Conservation (phyloP, 2,888 invertebrate genomes). For the Drosophila demipolita region DNA sequence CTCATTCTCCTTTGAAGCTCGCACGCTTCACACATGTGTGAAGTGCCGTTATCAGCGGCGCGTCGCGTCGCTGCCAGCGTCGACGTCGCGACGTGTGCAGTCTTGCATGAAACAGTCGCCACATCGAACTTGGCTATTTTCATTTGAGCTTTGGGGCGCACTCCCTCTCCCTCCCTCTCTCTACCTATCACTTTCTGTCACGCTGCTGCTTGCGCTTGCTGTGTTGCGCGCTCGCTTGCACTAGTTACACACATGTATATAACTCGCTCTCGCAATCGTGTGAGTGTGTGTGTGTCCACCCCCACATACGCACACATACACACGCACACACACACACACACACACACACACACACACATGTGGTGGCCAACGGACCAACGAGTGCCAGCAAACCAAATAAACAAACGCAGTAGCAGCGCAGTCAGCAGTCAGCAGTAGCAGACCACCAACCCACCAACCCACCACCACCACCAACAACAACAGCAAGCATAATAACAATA, state of each 20-base stretch:
- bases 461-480: conserved; percentile 40
- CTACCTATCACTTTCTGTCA: background rate
- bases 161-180: conserved; percentile 17
- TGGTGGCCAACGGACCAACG: conserved; percentile 61
- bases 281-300: conserved; percentile 66
- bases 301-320: conserved; percentile 70
- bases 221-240: conserved; percentile 27
- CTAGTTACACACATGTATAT: conserved; percentile 10
- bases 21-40: conserved; percentile 43
- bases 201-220: background rate
- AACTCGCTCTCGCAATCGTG: conserved; percentile 38
- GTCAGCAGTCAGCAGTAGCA: conserved; percentile 29
- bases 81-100: conserved; percentile 43
- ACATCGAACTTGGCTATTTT: conserved; percentile 60
- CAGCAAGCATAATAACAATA: conserved; percentile 48
- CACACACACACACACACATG: conserved; percentile 76
- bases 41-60: conserved; percentile 46
- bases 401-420: conserved; percentile 43
- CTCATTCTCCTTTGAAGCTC: background rate
- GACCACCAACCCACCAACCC: conserved; percentile 32
- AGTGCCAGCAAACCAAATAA: conserved; percentile 59
- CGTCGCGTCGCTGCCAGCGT: conserved; percentile 31
- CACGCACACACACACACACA: conserved; percentile 73
- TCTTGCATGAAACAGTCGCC: conserved; percentile 51
- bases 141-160: conserved; percentile 47